Evolutionary conservation across 2,113 vertebrate species (phyloP), one percentile per base, ranked within the genome.

Genomic region (Psittacara wagleri): DNA sequence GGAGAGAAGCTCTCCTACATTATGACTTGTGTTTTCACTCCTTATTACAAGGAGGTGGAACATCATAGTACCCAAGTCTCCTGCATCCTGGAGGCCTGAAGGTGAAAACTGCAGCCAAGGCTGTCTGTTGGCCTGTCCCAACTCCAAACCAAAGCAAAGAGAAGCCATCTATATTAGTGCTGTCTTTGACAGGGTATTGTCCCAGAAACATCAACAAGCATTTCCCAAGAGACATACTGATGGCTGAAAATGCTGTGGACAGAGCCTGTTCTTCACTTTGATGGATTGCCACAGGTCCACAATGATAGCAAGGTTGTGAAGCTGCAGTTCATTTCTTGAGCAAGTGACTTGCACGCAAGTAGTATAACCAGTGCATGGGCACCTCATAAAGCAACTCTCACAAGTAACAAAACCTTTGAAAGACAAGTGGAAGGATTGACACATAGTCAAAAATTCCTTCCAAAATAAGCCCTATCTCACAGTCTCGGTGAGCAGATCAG

Each of bases 21-120:
- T 14, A 6, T 7, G 17, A 35, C 28, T 51, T n/a, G 10, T 46
- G 24, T 12, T 83, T 63, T 43, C 48, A 23, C 16, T 49, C 18
- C 35, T 27, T 64, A 4, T 63, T 9, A 8, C 39, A 33, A 27
- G 31, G 33, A 86, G 6, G 18, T 9, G 14, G 29, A n/a, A 27
- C 8, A 48, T 66, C 59, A 41, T 0, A 1, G 13, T 37, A 41
- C 6, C 2, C 10, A 2, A 3, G 28, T 82, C 5, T 63, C 18
- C 80, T 64, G n/a, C 27, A 62, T 33, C 22, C 17, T 66, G 31
- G 19, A 4, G 4, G 0, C 3, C 48, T 44, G 27, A 79, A 19
- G 2, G 19, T 80, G 24, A 17, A 70, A 92, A 54, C 33, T 18
- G 11, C 27, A 66, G n/a, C 76, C 54, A 55, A 83, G 29, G 8